Evolutionary conservation across 2,888 invertebrate genomes (phyloP).

Genomic region (Philhelius pedissequus): DNA sequence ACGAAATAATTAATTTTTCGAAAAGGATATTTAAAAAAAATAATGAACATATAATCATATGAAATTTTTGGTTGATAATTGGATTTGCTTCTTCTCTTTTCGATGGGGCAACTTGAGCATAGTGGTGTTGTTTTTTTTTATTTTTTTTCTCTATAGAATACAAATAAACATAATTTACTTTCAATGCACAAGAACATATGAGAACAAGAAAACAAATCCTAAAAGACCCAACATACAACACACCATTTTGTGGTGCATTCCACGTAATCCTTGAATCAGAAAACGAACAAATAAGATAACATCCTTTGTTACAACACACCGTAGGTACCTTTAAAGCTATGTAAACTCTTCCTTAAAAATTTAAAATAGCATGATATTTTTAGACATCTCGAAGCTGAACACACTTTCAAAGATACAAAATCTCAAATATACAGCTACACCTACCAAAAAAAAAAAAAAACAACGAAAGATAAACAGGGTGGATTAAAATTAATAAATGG

Average conservation of each 20-base stretch:
- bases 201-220: neutral
- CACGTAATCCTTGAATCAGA: conserved; percentile 43
- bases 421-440: neutral
- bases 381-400: no score
- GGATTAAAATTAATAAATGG: conserved; percentile 22
- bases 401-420: neutral
- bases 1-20: no score
- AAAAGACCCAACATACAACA: neutral
- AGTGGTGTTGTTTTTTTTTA: no score
- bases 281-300: conserved; percentile 27
- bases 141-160: neutral
- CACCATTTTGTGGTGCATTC: conserved; percentile 16
- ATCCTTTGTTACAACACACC: conserved; percentile 18
- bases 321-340: conserved; percentile 16
- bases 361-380: neutral
- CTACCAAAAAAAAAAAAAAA: neutral
- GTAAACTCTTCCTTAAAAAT: neutral
- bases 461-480: neutral
- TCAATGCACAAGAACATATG: neutral
- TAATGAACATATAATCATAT: no score
- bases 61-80: no score
- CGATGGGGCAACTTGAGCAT: no score
- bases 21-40: no score
- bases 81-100: no score
- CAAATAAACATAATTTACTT: neutral